phyloP scores from a whole-genome alignment of 2,888 invertebrate genomes.

The Acanthopleura granulata region DNA sequence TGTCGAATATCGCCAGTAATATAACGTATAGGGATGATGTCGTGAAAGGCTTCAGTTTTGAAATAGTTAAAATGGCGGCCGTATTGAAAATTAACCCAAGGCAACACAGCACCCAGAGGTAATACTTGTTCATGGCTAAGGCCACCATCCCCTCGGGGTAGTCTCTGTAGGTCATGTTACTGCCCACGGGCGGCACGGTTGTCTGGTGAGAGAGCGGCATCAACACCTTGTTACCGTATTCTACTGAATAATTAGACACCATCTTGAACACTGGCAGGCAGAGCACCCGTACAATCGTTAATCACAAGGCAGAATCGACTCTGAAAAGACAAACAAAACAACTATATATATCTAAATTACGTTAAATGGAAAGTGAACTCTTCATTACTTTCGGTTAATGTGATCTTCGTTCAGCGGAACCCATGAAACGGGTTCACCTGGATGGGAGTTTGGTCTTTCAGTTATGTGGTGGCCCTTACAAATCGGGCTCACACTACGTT shows the following conservation, averaged over 20 bases:
- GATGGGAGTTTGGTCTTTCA: no score
- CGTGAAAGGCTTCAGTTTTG: conserved; percentile 1
- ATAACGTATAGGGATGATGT: background rate
- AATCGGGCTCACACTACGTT: no score
- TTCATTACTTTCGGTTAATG: no score
- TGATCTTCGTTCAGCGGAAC: no score
- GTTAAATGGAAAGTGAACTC: no score
- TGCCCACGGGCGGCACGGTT: background rate
- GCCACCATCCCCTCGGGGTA: background rate
- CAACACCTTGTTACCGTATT: background rate
- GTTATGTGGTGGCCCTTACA: no score
- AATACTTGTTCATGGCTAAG: background rate
- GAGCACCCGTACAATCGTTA: no score
- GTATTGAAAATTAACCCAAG: background rate
- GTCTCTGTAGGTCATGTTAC: background rate
- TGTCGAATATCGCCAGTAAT: background rate
- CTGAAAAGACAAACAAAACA: no score
- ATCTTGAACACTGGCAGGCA: background rate
- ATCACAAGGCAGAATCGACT: no score
- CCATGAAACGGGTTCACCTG: no score
- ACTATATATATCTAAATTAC: no score
- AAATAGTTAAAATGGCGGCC: background rate
- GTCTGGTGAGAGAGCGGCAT: background rate
- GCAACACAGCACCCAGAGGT: background rate
- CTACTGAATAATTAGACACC: background rate